Conservation (phyloP, 2,113 vertebrate genomes). For the Cryptomyrus ogoouensis region DNA sequence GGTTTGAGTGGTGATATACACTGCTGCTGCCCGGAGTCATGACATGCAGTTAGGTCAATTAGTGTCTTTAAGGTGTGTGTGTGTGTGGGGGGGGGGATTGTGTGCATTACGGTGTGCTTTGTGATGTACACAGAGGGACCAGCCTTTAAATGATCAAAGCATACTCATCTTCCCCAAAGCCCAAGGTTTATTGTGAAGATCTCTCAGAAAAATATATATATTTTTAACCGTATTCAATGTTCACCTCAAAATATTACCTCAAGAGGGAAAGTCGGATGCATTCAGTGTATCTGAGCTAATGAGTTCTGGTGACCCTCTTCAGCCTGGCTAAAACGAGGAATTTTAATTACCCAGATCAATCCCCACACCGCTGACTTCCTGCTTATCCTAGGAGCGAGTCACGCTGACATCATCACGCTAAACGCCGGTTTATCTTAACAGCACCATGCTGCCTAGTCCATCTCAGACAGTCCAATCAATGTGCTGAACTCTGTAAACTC, state of each 20-base stretch:
- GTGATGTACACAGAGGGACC: neutral
- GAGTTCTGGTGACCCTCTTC: neutral
- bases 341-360: constrained; percentile 1
- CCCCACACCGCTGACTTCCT: neutral
- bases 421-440: constrained; percentile 8
- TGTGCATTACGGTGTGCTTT: neutral
- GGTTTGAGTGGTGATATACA: neutral
- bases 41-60: neutral
- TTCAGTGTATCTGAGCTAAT: neutral
- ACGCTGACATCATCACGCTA: neutral
- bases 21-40: neutral
- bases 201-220: neutral
- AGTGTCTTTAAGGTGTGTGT: neutral
- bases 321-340: neutral
- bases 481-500: constrained; percentile 26
- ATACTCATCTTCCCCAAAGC: neutral
- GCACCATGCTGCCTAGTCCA: constrained; percentile 20
- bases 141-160: neutral
- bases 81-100: neutral
- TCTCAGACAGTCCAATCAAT: constrained; percentile 25
- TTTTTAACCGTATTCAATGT: neutral
- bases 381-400: neutral
- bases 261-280: neutral
- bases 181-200: neutral
- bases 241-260: neutral